Percentiles rank a stretch among this genome's conserved stretches.
These are phyloP conservation scores for Cistogaster globosa DNA, from an alignment of 2,888 invertebrate species.

Conservation along the genomic window DNA sequence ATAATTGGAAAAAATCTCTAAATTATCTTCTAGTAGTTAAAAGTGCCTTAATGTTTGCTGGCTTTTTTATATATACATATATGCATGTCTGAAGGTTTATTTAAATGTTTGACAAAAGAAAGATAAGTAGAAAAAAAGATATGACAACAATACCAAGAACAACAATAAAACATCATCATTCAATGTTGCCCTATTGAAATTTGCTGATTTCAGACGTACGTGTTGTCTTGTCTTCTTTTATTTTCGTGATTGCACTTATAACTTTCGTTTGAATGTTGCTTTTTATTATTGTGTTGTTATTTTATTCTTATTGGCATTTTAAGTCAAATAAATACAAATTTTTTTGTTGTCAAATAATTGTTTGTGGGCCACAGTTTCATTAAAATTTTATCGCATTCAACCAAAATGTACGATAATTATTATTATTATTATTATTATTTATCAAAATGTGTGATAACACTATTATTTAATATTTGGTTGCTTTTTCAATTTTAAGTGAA, in stretches of 20 bases:
- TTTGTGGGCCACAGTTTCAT: constrained; percentile 65
- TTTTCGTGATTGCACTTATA: constrained; percentile 11
- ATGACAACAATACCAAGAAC: constrained; percentile 38
- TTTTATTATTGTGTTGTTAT: neutral
- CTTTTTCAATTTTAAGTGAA: neutral
- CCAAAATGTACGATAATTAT: constrained; percentile 12
- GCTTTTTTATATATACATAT: neutral
- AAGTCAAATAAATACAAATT: neutral
- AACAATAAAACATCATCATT: constrained; percentile 33
- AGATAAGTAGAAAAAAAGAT: neutral
- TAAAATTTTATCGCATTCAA: constrained; percentile 56
- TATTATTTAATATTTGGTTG: constrained; percentile 32
- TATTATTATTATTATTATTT: too few species aligned
- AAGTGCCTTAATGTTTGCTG: too few species aligned
- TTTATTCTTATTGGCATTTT: constrained; percentile 30
- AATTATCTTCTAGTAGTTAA: too few species aligned
- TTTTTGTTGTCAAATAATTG: constrained; percentile 32
- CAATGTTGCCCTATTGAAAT: constrained; percentile 40
- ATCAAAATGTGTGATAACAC: neutral
- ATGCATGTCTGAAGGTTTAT: neutral
- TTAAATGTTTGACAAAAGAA: neutral
- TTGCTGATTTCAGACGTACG: constrained; percentile 35
- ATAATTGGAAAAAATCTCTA: too few species aligned
- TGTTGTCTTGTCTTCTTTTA: constrained; percentile 5
- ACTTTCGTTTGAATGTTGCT: constrained; percentile 2